Base-by-base conservation (phyloP, 2,888 invertebrate genomes). In the Xanthorhoe designata region DNA sequence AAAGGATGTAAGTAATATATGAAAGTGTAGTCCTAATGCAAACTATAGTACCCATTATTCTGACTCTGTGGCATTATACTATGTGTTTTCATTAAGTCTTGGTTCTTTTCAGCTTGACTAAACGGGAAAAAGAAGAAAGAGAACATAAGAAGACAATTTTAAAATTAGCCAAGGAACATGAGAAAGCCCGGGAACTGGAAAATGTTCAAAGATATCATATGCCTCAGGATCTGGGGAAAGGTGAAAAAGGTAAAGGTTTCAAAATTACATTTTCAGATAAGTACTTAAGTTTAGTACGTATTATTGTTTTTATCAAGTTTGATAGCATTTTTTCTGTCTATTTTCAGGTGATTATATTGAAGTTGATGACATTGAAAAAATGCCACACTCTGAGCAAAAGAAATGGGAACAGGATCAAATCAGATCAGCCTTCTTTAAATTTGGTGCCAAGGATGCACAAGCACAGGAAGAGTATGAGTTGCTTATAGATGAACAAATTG, bases 401-500 rank as follows among this genome's bases (percentile, higher is more conserved):
- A 98, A 98, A 94, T 99, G 99, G 99, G 99, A 99, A 88, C 98
- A 98, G 67, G 99, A 99, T 84, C 98, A 99, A 88, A 96, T 99
- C 92, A 96, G 97, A 58, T 97, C 98, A 4, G 99, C 99, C 1
- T 96, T 97, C 61, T 98, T 98, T 83, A 96, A 96, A 79, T 98
- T 99, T 94, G 99, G 99, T 8, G 98, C 99, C 0, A 97, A 97
- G 88, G 97, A 99, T 94, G 96, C 96, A 18, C 87, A 90, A 84
- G 86, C 90, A 79, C 90, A 96, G 82, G 95, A 97, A 81, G 97
- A 99, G 75, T 99, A 99, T 92, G 99, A 99, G 70, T 94, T 99
- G 35, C 91, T 99, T 38, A 89, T 99, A 74, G 99, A 99, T 84
- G 99, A 99, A 87, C 98, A 99, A 89, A 99, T 99, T 79, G 98